Evolutionary conservation across 2,888 invertebrate genomes (phyloP).

Genomic region (Scaeva pyrastri): DNA sequence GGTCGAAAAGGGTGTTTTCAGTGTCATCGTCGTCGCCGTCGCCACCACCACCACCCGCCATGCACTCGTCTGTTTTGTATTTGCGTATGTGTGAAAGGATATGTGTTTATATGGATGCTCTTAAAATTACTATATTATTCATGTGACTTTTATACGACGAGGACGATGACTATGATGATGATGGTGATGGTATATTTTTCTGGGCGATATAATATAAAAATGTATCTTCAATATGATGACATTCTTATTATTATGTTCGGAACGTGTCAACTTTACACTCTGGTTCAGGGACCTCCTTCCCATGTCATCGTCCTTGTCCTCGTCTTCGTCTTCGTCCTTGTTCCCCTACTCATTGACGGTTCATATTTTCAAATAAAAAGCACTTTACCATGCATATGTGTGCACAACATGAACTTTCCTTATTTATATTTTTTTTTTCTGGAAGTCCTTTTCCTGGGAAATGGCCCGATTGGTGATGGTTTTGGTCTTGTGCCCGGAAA

Average conservation of each 20-base stretch:
- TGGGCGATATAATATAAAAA: slow-evolving; percentile 71
- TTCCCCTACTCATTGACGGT: not conserved
- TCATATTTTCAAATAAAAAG: slow-evolving; percentile 36
- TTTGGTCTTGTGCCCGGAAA: slow-evolving; percentile 40
- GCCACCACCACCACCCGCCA: too few relatives aligned
- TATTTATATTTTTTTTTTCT: not conserved
- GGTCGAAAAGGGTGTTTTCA: too few relatives aligned
- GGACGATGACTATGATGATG: slow-evolving; percentile 47
- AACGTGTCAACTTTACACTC: slow-evolving; percentile 73
- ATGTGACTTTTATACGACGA: slow-evolving; percentile 74
- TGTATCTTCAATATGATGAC: slow-evolving; percentile 74
- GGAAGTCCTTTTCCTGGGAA: not conserved
- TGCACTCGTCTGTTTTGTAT: not conserved
- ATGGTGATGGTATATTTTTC: slow-evolving; percentile 28
- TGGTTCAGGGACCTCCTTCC: not conserved
- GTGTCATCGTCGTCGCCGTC: not conserved
- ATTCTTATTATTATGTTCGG: slow-evolving; percentile 73
- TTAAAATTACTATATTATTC: slow-evolving; percentile 75
- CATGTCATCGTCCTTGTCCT: not conserved
- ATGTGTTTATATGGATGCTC: slow-evolving; percentile 29
- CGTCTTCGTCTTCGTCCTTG: not conserved
- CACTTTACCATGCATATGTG: slow-evolving; percentile 65
- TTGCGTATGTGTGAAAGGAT: slow-evolving; percentile 2
- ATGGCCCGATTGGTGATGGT: slow-evolving; percentile 13
- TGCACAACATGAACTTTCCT: slow-evolving; percentile 28